Base-by-base conservation (phyloP, 2,113 vertebrate genomes). In the Oenanthe melanoleuca region DNA sequence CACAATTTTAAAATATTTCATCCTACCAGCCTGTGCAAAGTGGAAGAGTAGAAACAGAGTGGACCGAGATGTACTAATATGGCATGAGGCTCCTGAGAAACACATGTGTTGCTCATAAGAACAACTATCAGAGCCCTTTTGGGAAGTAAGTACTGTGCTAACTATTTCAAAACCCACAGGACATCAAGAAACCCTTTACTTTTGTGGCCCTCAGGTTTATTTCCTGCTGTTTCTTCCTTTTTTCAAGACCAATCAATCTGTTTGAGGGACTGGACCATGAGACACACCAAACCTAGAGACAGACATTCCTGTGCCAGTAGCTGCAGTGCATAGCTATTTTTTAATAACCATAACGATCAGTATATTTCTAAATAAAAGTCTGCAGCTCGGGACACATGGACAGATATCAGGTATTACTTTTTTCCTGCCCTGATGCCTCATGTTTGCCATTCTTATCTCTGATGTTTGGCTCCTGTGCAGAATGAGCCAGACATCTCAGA, bases 391-490 rank as follows among this genome's bases (percentile, higher is more conserved):
- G 67, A 37, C 31, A 23, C 23, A 5, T 2, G 23, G 33, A 33
- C 74, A 74, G 79, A 11, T 19, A 56, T 37, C 29, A 24, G n/a
- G 20, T 26, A 49, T 49, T 14, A 16, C 19, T 33, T 42, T 59
- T 60, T 66, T 15, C 26, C 50, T 95, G 42, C 81, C 47, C 52
- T 34, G 47, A 14, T 88, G 91, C 64, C 63, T 70, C 50, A 33
- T 85, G 52, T 94, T 92, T 96, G 77, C 86, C 84, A 22, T 88
- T 88, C 89, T 95, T 97, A 96, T 94, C 74, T 4, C 31, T 50
- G 40, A 29, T 84, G 72, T 93, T 87, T 96, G 89, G 64, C 72
- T 92, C 82, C 89, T n/a, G 63, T 70, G 40, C 37, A 90, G 85
- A 94, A 47, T 5, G 50, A 81, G 60, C 69, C 96, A 69, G n/a